phyloP scores from a whole-genome alignment of 2,113 vertebrate species.

The Solenodon paradoxus region DNA sequence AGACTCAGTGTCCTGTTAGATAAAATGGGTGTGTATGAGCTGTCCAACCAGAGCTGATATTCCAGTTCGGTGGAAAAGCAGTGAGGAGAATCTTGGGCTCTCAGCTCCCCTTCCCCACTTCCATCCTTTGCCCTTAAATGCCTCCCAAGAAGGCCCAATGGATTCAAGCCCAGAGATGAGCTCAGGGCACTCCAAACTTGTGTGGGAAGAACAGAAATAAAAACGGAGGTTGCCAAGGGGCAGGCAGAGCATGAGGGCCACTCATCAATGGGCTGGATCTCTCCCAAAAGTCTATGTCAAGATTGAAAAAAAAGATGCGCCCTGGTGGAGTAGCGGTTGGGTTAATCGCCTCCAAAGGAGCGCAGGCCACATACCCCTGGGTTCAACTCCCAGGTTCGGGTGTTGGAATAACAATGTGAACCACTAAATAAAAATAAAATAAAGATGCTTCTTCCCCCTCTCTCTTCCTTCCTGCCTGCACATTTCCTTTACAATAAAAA shows the following conservation, averaged over 20 bases:
- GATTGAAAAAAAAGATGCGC: not conserved
- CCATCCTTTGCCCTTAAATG: not conserved
- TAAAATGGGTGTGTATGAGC: not conserved
- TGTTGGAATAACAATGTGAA: too few species aligned
- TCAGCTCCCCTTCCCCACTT: not conserved
- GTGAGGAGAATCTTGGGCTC: not conserved
- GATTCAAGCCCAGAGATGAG: not conserved
- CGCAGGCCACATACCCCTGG: too few species aligned
- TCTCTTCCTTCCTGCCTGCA: too few species aligned
- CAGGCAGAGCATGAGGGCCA: not conserved
- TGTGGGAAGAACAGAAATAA: not conserved
- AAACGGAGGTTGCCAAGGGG: not conserved
- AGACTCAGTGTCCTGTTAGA: too few species aligned
- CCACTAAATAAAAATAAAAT: too few species aligned
- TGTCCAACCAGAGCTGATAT: not conserved
- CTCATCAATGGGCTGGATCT: not conserved
- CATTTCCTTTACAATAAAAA: too few species aligned
- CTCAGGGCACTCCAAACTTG: not conserved
- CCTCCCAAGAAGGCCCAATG: not conserved
- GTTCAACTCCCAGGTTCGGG: too few species aligned
- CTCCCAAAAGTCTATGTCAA: not conserved
- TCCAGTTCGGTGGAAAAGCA: not conserved
- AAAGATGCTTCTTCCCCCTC: too few species aligned
- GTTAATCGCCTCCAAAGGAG: too few species aligned
- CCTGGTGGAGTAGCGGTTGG: too few species aligned